A percentile compares a stretch with the other conserved stretches of the same genome.
These are phyloP conservation scores for Plecturocebus donacophilus DNA, from an alignment of 2,113 vertebrate species.

Conservation along the genomic window DNA sequence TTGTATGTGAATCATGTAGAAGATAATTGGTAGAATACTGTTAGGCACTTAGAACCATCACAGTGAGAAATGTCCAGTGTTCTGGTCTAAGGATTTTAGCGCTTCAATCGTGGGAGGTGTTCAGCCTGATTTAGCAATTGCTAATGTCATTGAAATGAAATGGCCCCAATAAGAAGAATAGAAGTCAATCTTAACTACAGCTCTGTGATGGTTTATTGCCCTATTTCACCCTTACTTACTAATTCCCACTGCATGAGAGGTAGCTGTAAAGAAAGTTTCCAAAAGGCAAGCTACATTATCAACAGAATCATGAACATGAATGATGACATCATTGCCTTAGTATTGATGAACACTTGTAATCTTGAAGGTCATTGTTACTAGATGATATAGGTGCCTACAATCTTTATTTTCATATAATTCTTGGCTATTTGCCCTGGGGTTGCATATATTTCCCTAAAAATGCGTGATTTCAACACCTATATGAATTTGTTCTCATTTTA, in stretches of 20 bases:
- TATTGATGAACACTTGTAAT: background rate
- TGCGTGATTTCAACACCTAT: background rate
- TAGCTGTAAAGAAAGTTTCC: constrained; percentile 18
- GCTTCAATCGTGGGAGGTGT: background rate
- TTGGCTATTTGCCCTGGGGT: background rate
- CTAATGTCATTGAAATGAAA: constrained; percentile 61
- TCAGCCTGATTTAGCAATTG: constrained; percentile 49
- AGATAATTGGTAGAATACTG: background rate
- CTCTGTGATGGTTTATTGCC: constrained; percentile 33
- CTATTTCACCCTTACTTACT: constrained; percentile 34
- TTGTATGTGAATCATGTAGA: background rate
- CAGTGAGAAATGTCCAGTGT: background rate
- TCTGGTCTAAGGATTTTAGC: constrained; percentile 45
- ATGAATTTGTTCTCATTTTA: background rate
- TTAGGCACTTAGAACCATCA: background rate
- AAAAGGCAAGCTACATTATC: background rate
- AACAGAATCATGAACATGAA: background rate
- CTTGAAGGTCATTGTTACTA: background rate
- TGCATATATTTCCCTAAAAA: background rate
- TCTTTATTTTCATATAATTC: background rate
- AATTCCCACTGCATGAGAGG: background rate
- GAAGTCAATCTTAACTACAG: constrained; percentile 49
- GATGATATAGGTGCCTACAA: background rate
- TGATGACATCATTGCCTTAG: background rate
- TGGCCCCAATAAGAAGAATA: constrained; percentile 51